Percentiles rank a stretch among this genome's conserved stretches.
Evolutionary conservation across 2,797 vertebrate species (phyloP).

Genomic region (Nannoperca obscura): DNA sequence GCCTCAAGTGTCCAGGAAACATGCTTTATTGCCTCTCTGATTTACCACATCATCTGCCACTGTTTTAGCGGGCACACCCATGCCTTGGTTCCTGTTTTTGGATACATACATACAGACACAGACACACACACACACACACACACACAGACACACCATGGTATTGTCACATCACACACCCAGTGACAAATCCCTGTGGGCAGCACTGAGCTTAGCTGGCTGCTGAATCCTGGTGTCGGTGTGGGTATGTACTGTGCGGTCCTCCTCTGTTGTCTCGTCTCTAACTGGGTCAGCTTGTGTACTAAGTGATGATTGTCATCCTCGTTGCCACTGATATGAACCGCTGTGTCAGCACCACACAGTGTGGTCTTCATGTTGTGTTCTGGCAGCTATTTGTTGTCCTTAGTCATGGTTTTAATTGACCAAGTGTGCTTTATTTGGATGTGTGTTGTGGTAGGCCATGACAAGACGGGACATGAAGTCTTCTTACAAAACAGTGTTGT

Average conservation of each 20-base stretch:
- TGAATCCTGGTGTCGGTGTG: constrained; percentile 24
- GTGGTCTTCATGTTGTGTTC: constrained; percentile 14
- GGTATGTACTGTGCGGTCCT: constrained; percentile 34
- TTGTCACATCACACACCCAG: constrained; percentile 50
- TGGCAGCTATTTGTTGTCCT: constrained; percentile 26
- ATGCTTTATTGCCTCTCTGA: constrained; percentile 67
- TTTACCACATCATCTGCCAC: constrained; percentile 70
- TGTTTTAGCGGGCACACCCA: constrained; percentile 71
- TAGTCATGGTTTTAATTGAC: constrained; percentile 19
- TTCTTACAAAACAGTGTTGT: background rate
- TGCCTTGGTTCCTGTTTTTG: constrained; percentile 75
- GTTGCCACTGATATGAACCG: constrained; percentile 13
- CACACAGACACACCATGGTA: constrained; percentile 20
- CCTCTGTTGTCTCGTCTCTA: constrained; percentile 36
- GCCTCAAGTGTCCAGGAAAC: constrained; percentile 66
- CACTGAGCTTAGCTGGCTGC: constrained; percentile 25
- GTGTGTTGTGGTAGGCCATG: background rate
- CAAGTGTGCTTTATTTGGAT: constrained; percentile 11
- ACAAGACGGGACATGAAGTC: background rate
- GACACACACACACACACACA: constrained; percentile 19
- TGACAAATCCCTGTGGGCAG: constrained; percentile 53
- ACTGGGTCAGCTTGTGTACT: constrained; percentile 53
- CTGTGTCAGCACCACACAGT: constrained; percentile 41
- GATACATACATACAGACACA: constrained; percentile 19
- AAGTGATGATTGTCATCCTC: constrained; percentile 23